phyloP scores from a whole-genome alignment of 2,888 invertebrate genomes.

The Sphecodes monilicornis region DNA sequence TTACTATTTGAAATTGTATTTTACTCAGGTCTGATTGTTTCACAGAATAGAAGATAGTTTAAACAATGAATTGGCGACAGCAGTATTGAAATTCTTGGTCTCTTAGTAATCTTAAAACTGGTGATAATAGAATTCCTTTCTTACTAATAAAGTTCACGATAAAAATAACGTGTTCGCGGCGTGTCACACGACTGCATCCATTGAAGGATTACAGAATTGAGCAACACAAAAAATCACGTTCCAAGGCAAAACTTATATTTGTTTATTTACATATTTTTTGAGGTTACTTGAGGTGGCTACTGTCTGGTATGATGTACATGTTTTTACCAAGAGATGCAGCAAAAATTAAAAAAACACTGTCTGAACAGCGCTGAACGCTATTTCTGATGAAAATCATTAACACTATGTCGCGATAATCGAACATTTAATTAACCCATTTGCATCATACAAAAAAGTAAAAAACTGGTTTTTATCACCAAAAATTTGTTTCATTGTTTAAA shows the following conservation, averaged over 20 bases:
- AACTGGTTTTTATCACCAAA: no score
- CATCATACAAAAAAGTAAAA: no score
- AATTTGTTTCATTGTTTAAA: no score
- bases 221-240: background rate
- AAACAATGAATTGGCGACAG: no score
- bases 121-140: background rate
- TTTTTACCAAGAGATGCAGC: background rate
- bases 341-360: background rate
- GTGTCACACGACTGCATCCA: background rate
- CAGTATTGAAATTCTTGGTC: no score
- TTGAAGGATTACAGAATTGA: conserved; percentile 3
- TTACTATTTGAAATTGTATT: no score
- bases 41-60: no score
- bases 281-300: no score
- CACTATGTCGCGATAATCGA: background rate
- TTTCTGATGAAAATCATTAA: background rate
- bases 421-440: background rate
- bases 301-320: no score
- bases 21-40: no score
- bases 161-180: background rate
- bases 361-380: background rate
- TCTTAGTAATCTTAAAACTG: background rate
- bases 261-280: background rate
- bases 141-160: background rate
- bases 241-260: conserved; percentile 22